A percentile compares a stretch with the other conserved stretches of the same genome.
Evolutionary conservation across 2,113 vertebrate species (phyloP).

Genomic region (Tylochromis polylepis): DNA sequence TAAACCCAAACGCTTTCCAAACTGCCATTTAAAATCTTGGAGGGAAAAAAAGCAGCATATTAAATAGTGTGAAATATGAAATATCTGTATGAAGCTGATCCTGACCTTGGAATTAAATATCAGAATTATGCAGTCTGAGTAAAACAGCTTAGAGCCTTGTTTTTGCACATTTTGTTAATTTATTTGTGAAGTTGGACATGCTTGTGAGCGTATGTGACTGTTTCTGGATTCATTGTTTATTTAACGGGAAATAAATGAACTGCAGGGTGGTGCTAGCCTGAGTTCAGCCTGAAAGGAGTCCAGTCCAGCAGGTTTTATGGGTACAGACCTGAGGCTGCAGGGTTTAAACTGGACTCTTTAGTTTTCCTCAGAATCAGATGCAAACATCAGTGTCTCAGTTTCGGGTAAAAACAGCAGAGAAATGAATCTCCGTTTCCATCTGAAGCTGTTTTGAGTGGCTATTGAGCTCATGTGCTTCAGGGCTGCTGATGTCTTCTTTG

Average conservation of each 20-base stretch:
- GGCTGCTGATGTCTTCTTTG: background rate
- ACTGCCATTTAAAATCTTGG: background rate
- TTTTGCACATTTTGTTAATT: slow-evolving; percentile 24
- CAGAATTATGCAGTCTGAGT: background rate
- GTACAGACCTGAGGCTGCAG: background rate
- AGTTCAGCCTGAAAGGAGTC: background rate
- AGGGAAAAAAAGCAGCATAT: background rate
- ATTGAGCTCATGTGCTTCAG: background rate
- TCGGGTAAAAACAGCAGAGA: background rate
- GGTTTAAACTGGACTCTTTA: background rate
- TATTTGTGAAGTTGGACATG: background rate
- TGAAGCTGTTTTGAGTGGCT: background rate
- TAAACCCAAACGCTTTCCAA: background rate
- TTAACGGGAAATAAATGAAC: slow-evolving; percentile 5
- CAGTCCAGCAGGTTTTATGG: background rate
- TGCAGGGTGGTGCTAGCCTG: background rate
- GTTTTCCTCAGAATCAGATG: background rate
- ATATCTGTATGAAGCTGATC: background rate
- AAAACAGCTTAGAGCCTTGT: background rate
- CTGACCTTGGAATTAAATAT: background rate
- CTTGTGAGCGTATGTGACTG: background rate
- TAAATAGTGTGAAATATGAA: background rate
- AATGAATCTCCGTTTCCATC: background rate
- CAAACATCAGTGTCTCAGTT: background rate
- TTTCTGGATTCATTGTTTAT: background rate